Base-by-base conservation (phyloP, 2,113 vertebrate genomes). In the Anarrhichthys ocellatus region DNA sequence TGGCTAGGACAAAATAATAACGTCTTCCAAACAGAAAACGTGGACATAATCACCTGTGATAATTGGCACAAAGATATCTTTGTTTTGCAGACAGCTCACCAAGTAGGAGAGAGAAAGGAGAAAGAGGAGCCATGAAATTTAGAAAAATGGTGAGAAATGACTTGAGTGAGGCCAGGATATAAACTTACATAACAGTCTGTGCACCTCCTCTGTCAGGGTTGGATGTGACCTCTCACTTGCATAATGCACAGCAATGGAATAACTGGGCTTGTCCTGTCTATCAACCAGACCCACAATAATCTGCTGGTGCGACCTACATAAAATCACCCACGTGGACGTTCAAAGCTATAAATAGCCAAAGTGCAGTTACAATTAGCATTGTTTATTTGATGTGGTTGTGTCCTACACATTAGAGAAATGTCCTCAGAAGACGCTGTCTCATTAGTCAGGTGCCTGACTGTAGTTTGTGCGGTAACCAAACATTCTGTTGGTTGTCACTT, bases 331-430 rank as follows among this genome's bases (percentile, higher is more conserved):
- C 68, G 40, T 67, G 24, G 34, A 64, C 46, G 48, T 76, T 82
- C 62, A 78, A 17, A 50, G 72, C 73, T 87, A 85, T 75, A 78
- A 85, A 88, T 88, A 84, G 76, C 82, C 63, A 34, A 77, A 34
- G 72, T 69, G 13, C 27, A 79, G 24, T 62, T 66, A 46, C 58
- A 38, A 36, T 59, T 36, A 76, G 52, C 46, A 54, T 14, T 52
- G 18, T 64, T 40, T 13, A 56, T 68, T 63, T 71, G n/a, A 78
- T 68, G 46, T 78, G 38, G 76, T 79, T 24, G 27, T 81, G 46
- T 74, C n/a, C 40, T 29, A 64, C 40, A 0, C 9, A n/a, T 40
- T 56, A 34, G 27, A 46, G n/a, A 44, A 36, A 3, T 38, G 13
- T 20, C 4, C 20, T 36, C 52, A 38, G 17, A 70, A 10, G n/a